phyloP scores from a whole-genome alignment of 92 coral and sea anemone genomes.

The Ricordea florida region DNA sequence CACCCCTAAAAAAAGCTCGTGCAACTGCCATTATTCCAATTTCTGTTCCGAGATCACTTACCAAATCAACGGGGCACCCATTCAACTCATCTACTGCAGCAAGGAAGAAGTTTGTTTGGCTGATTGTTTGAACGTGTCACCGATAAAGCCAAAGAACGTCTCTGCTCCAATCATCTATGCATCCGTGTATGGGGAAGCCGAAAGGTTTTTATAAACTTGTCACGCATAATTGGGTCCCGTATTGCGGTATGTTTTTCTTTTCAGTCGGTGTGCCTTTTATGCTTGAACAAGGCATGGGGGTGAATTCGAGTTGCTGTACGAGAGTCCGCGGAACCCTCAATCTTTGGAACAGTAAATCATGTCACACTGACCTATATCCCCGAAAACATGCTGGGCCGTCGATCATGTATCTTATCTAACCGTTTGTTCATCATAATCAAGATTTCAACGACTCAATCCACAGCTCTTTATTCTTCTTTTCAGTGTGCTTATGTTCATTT shows the following conservation, averaged over 20 bases:
- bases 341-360: constrained; percentile 40
- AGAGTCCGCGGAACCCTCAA: constrained; percentile 37
- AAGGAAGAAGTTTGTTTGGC: constrained; percentile 26
- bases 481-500: constrained; percentile 41
- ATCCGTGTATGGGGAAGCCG: constrained; percentile 40
- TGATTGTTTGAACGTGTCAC: constrained; percentile 40
- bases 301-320: constrained; percentile 36
- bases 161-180: constrained; percentile 44
- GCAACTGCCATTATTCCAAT: constrained; percentile 31
- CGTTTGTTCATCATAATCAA: constrained; percentile 20
- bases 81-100: constrained; percentile 17
- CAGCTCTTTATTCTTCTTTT: constrained; percentile 15
- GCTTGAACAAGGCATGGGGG: constrained; percentile 26
- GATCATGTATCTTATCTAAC: constrained; percentile 25
- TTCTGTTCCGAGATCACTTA: constrained; percentile 37
- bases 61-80: constrained; percentile 36
- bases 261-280: constrained; percentile 34
- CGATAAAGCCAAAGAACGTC: constrained; percentile 29
- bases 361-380: constrained; percentile 63
- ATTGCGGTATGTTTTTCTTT: constrained; percentile 34
- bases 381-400: constrained; percentile 52
- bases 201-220: constrained; percentile 29
- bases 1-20: neutral
- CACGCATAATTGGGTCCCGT: constrained; percentile 52
- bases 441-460: constrained; percentile 29